A percentile compares a stretch with the other conserved stretches of the same genome.
Evolutionary conservation across 2,888 invertebrate genomes (phyloP).

Genomic region (Chorisops tibialis): DNA sequence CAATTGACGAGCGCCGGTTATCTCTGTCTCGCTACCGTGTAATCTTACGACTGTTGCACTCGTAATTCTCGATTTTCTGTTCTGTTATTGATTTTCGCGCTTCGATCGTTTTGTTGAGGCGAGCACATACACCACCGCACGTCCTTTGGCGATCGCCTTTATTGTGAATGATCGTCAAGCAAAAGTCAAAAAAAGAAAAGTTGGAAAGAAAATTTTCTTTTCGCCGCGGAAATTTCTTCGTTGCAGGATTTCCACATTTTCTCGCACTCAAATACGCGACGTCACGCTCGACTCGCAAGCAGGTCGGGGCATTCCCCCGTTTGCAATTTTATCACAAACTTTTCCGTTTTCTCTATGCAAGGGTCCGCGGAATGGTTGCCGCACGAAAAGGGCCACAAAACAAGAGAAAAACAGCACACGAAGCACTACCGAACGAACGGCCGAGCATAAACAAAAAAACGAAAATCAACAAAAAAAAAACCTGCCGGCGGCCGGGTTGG

Average conservation of each 20-base stretch:
- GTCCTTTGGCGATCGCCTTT: conserved; percentile 21
- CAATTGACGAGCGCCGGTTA: neutral
- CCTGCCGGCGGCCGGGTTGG: neutral
- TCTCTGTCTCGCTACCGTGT: neutral
- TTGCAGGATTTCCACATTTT: conserved; percentile 33
- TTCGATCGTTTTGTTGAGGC: neutral
- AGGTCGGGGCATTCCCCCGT: too few species aligned
- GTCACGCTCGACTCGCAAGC: too few species aligned
- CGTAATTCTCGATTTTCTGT: neutral
- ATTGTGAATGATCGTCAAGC: conserved; percentile 20
- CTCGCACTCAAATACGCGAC: conserved; percentile 43
- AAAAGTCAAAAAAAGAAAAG: conserved; percentile 16
- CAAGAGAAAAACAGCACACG: too few species aligned
- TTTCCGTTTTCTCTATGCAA: too few species aligned
- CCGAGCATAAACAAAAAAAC: neutral
- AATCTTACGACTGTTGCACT: neutral
- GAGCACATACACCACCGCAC: neutral
- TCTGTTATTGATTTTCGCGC: conserved; percentile 12
- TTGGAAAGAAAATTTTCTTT: neutral
- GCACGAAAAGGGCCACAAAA: neutral
- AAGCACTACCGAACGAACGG: neutral
- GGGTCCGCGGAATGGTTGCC: conserved; percentile 36
- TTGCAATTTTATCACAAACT: too few species aligned
- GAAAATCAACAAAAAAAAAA: neutral
- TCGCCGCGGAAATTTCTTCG: neutral